A percentile compares a stretch with the other conserved stretches of the same genome.
These are phyloP conservation scores for Sitobion miscanthi DNA, from an alignment of 1,140 invertebrate genomes.

Conservation along the genomic window DNA sequence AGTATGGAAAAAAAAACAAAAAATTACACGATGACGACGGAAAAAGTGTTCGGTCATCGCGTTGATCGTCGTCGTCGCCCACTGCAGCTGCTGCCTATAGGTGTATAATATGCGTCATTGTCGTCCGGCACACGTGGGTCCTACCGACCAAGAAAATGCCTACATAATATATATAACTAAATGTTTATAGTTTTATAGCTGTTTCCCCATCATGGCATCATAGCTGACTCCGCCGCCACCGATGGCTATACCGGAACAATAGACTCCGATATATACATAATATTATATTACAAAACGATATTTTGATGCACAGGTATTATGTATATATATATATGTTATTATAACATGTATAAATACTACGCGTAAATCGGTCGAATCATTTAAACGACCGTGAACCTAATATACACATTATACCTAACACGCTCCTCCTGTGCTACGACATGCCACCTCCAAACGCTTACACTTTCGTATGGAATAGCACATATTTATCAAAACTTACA, in stretches of 20 bases:
- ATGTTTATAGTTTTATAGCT: not conserved
- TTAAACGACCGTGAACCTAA: constrained; percentile 5
- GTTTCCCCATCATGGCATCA: not conserved
- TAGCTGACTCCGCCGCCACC: not conserved
- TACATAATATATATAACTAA: not conserved
- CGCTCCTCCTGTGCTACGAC: not conserved
- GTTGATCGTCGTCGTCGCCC: not conserved
- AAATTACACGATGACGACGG: constrained; percentile 5
- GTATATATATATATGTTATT: not conserved
- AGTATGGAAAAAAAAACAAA: not conserved
- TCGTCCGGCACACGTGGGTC: not conserved
- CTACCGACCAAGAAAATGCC: not conserved
- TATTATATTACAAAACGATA: not conserved
- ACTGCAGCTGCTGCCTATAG: not conserved
- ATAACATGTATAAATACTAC: not conserved
- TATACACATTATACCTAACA: not conserved
- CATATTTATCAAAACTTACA: too few relatives aligned
- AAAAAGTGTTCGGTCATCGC: constrained; percentile 39
- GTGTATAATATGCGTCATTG: not conserved
- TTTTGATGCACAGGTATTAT: not conserved
- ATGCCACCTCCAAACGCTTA: not conserved
- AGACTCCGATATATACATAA: not conserved
- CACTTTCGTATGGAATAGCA: not conserved
- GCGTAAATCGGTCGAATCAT: not conserved
- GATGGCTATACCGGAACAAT: not conserved